phyloP scores from a whole-genome alignment of 2,113 vertebrate genomes.

The Lepus americanus region DNA sequence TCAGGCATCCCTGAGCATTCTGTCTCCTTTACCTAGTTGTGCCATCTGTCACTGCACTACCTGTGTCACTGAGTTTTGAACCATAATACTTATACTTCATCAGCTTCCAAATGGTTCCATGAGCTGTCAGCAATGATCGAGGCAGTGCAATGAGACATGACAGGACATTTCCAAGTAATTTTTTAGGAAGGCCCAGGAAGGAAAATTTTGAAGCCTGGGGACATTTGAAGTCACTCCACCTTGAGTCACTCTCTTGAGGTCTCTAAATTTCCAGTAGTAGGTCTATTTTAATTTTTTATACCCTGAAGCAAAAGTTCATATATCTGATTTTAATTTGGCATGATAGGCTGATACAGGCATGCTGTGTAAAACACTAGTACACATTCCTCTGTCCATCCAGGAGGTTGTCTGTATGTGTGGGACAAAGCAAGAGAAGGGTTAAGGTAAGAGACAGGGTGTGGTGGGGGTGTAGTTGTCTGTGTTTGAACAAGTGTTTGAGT shows the following conservation, averaged over 20 bases:
- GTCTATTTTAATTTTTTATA: neutral
- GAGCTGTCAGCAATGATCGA: constrained; percentile 43
- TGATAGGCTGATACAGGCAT: neutral
- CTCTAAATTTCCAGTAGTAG: neutral
- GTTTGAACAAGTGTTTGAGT: neutral
- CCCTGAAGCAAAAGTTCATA: neutral
- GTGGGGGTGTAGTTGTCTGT: neutral
- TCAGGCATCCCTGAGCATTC: neutral
- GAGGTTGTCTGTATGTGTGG: neutral
- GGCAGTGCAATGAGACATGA: constrained; percentile 28
- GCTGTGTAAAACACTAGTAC: neutral
- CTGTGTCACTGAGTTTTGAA: constrained; percentile 38
- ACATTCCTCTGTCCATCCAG: neutral
- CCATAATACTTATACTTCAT: constrained; percentile 60
- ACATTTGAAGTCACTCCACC: constrained; percentile 17
- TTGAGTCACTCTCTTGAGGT: neutral
- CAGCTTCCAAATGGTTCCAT: constrained; percentile 32
- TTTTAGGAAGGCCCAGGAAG: neutral
- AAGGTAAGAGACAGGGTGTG: neutral
- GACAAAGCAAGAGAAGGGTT: neutral
- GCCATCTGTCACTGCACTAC: constrained; percentile 58
- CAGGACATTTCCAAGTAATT: constrained; percentile 23
- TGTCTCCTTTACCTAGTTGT: neutral
- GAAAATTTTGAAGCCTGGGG: constrained; percentile 28
- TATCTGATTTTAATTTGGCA: constrained; percentile 7